Evolutionary conservation across 1,140 invertebrate species (phyloP), one percentile per base, ranked within the genome.

Genomic region (Camponotus floridanus): DNA sequence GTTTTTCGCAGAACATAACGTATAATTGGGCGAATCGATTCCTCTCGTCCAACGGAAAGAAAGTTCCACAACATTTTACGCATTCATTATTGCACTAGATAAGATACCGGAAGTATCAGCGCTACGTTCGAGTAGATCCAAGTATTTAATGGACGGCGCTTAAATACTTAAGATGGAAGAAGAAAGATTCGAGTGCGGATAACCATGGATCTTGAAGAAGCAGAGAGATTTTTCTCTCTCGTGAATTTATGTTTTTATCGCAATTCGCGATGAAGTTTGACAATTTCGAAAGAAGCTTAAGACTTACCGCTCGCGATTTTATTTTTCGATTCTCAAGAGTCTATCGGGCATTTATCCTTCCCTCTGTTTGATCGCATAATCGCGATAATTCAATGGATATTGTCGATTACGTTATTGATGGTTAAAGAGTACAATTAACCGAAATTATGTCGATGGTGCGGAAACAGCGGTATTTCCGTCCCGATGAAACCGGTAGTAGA

Each of bases 371-470:
- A 86, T 80, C 74, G 59, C 33, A 6, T 83, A 73, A 87, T 55
- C 31, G 70, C 39, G 21, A 11, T 57, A 88, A 76, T 87, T 45
- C 48, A 21, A 33, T 33, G 39, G 8, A 31, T 36, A 51, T 11
- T 15, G 59, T 74, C 39, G 62, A 26, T 39, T 31, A 3, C 45
- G 31, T 48, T 18, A 9, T 6, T 42, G n/a, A 5, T 45, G 13
- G 3, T 51, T 73, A 73, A 80, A 61, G 39, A n/a, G 21, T 61
- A 64, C 76, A 87, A 88, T 88, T 87, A 88, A 88, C 59, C 67
- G 51, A 59, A 62, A 45, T 55, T 88, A 36, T 76, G 71, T 76
- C 67, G 45, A 55, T 33, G 86, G 67, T 42, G 51, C 48, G 57
- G 61, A 39, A 57, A 45, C 57, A 42, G 33, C 62, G 48, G 59